A percentile compares a stretch with the other conserved stretches of the same genome.
These are phyloP conservation scores for Barypeithes pellucidus DNA, from an alignment of 2,888 invertebrate genomes.

Conservation along the genomic window DNA sequence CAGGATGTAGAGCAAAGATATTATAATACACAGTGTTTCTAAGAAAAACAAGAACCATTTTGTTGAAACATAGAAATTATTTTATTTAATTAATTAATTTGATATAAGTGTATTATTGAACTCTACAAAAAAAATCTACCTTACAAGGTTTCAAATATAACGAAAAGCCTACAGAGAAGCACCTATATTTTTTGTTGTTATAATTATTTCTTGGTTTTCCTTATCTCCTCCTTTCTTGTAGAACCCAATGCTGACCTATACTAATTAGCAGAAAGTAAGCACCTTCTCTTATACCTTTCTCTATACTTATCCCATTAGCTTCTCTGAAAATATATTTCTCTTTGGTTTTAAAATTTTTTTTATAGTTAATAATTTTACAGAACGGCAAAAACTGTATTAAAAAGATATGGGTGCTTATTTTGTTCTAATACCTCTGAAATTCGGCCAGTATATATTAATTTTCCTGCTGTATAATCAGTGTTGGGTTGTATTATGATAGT, in stretches of 20 bases:
- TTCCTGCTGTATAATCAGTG: constrained; percentile 40
- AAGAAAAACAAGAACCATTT: no score
- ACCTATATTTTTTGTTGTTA: constrained; percentile 60
- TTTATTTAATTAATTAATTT: no score
- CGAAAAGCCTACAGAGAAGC: constrained; percentile 53
- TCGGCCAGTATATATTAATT: background rate
- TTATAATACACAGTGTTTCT: no score
- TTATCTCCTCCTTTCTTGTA: constrained; percentile 53
- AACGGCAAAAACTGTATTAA: background rate
- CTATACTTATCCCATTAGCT: constrained; percentile 20
- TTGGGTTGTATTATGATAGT: constrained; percentile 35
- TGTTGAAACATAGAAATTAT: no score
- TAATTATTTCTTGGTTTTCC: constrained; percentile 55
- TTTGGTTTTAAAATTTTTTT: background rate
- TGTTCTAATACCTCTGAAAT: constrained; percentile 17
- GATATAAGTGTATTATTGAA: no score
- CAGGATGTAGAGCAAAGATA: no score
- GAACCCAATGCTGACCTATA: constrained; percentile 56
- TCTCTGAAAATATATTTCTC: background rate
- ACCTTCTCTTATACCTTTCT: constrained; percentile 55
- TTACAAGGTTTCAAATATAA: no score
- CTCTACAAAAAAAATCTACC: no score
- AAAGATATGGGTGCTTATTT: constrained; percentile 42
- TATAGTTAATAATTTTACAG: background rate
- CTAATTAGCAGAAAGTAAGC: constrained; percentile 61